Evolutionary conservation across 2,888 invertebrate species (phyloP).

Genomic region (Ochropleura leucogaster): DNA sequence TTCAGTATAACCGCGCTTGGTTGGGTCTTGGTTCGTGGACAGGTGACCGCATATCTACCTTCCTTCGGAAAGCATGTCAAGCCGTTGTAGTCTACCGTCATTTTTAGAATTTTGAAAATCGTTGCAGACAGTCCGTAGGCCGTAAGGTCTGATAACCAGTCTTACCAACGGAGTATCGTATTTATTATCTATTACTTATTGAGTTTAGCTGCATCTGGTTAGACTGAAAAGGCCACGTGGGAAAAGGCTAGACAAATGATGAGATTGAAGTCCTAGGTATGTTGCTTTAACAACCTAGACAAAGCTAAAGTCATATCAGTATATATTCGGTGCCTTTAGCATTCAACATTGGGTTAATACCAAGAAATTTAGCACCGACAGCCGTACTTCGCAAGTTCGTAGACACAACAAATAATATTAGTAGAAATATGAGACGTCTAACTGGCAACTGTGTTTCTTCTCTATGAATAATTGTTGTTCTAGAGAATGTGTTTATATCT

Average conservation of each 20-base stretch:
- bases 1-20: too few relatives aligned
- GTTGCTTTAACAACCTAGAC: neutral
- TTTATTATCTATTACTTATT: too few relatives aligned
- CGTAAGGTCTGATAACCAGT: too few relatives aligned
- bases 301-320: neutral
- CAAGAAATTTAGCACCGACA: neutral
- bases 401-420: conserved; percentile 46
- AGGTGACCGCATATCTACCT: too few relatives aligned
- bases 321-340: neutral
- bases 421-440: conserved; percentile 19
- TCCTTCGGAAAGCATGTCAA: too few relatives aligned
- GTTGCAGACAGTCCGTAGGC: too few relatives aligned
- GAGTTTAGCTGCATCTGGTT: neutral
- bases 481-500: neutral
- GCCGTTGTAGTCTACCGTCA: too few relatives aligned
- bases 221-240: neutral
- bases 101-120: too few relatives aligned
- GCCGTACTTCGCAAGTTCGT: conserved; percentile 25
- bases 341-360: conserved; percentile 11
- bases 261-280: neutral
- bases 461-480: conserved; percentile 8
- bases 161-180: too few relatives aligned
- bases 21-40: too few relatives aligned
- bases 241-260: neutral
- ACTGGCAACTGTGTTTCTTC: conserved; percentile 22